A percentile compares a stretch with the other conserved stretches of the same genome.
Evolutionary conservation across 2,888 invertebrate species (phyloP).

Genomic region (Andrena marginata): DNA sequence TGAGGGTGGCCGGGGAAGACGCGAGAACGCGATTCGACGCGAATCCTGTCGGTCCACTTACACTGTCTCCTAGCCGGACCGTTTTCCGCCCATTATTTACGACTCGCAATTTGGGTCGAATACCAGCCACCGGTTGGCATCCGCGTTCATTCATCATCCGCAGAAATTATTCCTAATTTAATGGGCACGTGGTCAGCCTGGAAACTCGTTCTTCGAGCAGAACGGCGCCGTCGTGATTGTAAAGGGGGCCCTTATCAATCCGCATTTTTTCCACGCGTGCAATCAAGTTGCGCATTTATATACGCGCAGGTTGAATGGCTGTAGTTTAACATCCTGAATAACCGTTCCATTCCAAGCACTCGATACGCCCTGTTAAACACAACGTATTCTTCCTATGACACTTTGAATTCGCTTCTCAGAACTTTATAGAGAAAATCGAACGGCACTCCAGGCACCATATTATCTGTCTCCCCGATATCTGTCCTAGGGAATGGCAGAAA

Average conservation of each 20-base stretch:
- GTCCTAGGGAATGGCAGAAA: not conserved
- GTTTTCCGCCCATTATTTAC: constrained; percentile 61
- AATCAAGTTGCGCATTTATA: not conserved
- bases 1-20: constrained; percentile 47
- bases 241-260: not conserved
- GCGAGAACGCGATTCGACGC: constrained; percentile 58
- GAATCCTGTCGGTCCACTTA: constrained; percentile 50
- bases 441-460: not conserved
- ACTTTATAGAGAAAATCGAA: not conserved
- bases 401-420: not conserved
- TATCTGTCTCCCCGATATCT: not conserved
- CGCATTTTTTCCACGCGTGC: not conserved
- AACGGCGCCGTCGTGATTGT: constrained; percentile 10
- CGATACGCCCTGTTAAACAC: not conserved
- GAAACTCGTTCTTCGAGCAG: not conserved
- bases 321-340: not conserved
- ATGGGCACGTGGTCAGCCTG: constrained; percentile 25
- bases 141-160: constrained; percentile 45
- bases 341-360: not conserved
- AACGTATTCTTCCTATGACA: not conserved
- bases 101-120: constrained; percentile 64
- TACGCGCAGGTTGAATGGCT: not conserved
- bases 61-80: constrained; percentile 49
- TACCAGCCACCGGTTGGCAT: constrained; percentile 39
- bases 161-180: constrained; percentile 63